These are phyloP conservation scores for Macrotus californicus DNA, from an alignment of 2,113 vertebrate genomes.

Conservation along the genomic window DNA sequence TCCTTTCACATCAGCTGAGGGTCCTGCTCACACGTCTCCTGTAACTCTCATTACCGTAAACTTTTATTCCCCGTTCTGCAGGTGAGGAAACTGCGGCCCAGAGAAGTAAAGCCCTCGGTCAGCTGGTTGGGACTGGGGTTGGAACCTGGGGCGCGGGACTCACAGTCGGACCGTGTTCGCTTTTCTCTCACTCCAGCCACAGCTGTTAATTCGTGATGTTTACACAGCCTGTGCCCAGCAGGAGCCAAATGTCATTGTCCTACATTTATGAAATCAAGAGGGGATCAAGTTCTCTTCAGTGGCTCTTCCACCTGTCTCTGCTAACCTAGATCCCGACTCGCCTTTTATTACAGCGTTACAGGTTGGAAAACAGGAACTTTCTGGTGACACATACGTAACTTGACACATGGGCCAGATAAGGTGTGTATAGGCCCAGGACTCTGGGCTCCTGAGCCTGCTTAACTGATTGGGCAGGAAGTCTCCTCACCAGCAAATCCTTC, in stretches of 20 bases:
- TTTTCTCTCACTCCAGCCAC: background rate
- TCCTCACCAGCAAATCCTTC: background rate
- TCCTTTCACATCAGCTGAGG: background rate
- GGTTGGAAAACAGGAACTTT: constrained; percentile 28
- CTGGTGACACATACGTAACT: background rate
- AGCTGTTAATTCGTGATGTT: background rate
- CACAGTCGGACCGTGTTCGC: background rate
- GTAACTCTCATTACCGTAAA: background rate
- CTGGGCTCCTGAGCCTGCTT: constrained; percentile 12
- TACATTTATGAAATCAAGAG: background rate
- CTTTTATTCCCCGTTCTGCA: background rate
- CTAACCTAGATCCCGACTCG: background rate
- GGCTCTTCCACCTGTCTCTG: background rate
- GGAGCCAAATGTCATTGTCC: background rate
- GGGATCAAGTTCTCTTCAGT: background rate
- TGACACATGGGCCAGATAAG: background rate
- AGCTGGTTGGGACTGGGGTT: background rate
- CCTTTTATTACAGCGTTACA: constrained; percentile 43
- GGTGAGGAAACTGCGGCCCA: background rate
- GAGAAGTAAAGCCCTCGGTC: background rate
- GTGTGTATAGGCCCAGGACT: background rate
- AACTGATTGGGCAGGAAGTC: background rate
- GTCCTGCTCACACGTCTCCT: background rate
- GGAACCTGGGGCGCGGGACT: background rate
- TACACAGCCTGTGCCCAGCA: background rate